Evolutionary conservation across 2,888 invertebrate genomes (phyloP).

Genomic region (Leptothorax acervorum): DNA sequence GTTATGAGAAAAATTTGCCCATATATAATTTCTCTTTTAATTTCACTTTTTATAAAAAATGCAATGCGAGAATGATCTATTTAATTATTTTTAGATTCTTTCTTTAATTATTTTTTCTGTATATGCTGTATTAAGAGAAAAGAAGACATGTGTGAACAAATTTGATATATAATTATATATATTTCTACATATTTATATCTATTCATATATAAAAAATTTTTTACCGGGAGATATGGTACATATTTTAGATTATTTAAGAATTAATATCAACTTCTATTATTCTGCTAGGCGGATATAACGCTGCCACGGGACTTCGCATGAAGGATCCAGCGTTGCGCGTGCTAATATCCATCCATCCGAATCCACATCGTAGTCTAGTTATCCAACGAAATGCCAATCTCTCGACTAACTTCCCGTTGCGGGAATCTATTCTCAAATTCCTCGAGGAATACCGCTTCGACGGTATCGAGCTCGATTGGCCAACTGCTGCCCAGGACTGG

Average conservation of each 20-base stretch:
- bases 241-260: not conserved
- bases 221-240: too few species aligned
- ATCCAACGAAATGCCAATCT: constrained; percentile 47
- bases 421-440: constrained; percentile 89
- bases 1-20: too few species aligned
- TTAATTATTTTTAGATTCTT: too few species aligned
- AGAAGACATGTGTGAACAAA: too few species aligned
- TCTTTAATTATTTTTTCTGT: too few species aligned
- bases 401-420: constrained; percentile 75
- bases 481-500: constrained; percentile 45
- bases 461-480: constrained; percentile 92
- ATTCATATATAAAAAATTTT: too few species aligned
- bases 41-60: too few species aligned
- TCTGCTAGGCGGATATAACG: constrained; percentile 89
- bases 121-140: too few species aligned
- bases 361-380: constrained; percentile 27
- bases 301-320: constrained; percentile 90
- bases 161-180: too few species aligned
- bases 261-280: constrained; percentile 27
- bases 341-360: constrained; percentile 88
- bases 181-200: too few species aligned
- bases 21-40: too few species aligned
- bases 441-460: constrained; percentile 91
- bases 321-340: constrained; percentile 90
- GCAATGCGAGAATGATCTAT: too few species aligned